phyloP scores from a whole-genome alignment of 2,888 invertebrate species.

The Platycheirus rosarum region DNA sequence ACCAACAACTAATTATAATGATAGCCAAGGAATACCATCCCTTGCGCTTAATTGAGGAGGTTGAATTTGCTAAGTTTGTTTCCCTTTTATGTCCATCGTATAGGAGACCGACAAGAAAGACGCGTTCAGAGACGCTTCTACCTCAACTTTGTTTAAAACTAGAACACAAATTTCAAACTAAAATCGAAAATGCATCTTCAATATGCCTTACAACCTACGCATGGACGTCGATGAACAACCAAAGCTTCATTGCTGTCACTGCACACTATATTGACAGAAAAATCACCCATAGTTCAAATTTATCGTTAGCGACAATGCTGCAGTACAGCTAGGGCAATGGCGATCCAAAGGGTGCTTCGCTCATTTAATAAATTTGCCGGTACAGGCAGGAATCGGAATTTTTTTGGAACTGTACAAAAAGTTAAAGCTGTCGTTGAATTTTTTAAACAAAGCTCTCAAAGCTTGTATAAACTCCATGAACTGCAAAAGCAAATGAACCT shows the following conservation, averaged over 20 bases:
- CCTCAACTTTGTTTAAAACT: slow-evolving; percentile 26
- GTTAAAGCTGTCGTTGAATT: slow-evolving; percentile 56
- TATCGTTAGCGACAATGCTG: slow-evolving; percentile 44
- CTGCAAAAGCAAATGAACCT: no score
- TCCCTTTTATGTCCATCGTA: slow-evolving; percentile 25
- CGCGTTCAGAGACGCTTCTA: slow-evolving; percentile 9
- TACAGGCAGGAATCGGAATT: slow-evolving; percentile 35
- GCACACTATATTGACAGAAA: slow-evolving; percentile 18
- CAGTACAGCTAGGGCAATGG: slow-evolving; percentile 43
- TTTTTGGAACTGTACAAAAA: slow-evolving; percentile 2
- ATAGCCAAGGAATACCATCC: no score
- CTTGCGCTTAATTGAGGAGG: no score
- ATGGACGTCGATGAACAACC: slow-evolving; percentile 34
- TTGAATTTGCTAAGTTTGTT: slow-evolving; percentile 22
- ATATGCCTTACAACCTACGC: slow-evolving; percentile 17
- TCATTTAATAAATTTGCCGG: slow-evolving; percentile 36
- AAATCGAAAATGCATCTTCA: slow-evolving; percentile 20
- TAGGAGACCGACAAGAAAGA: slow-evolving; percentile 22
- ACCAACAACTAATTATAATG: no score
- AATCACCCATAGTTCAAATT: slow-evolving; percentile 11
- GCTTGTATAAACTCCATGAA: no score
- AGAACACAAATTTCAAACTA: slow-evolving; percentile 5
- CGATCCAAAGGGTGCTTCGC: slow-evolving; percentile 49
- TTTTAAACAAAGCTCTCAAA: no score
- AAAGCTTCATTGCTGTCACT: slow-evolving; percentile 32